Evolutionary conservation across 2,888 invertebrate species (phyloP).

Genomic region (Latrodectus elegans): DNA sequence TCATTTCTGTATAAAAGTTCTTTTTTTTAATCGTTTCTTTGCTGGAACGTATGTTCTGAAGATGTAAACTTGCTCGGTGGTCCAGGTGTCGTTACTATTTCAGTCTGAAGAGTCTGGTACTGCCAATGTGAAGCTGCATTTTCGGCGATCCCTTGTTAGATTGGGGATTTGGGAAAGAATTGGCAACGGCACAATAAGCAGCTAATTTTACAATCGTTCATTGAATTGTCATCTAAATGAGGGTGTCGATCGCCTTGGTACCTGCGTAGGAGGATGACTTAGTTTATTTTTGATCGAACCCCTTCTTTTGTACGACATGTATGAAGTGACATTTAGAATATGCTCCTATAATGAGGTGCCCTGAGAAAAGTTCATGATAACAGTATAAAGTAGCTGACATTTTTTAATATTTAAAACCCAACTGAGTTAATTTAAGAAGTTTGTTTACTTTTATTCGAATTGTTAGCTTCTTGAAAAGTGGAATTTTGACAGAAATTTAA

Average conservation of each 20-base stretch:
- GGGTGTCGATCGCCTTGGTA: conserved; percentile 37
- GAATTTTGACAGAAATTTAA: too few species aligned
- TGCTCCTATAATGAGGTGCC: too few species aligned
- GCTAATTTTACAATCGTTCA: conserved; percentile 64
- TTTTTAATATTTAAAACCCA: too few species aligned
- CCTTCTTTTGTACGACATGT: background rate
- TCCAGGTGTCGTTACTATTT: conserved; percentile 58
- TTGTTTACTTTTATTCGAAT: too few species aligned
- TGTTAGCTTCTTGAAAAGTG: too few species aligned
- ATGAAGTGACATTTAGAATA: too few species aligned
- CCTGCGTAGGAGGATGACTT: background rate
- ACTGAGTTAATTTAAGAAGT: too few species aligned
- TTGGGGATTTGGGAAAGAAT: conserved; percentile 28
- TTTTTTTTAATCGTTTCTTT: background rate
- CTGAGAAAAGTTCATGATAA: too few species aligned
- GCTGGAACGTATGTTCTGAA: too few species aligned
- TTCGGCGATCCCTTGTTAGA: conserved; percentile 28
- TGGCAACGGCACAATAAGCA: conserved; percentile 46
- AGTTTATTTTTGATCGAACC: background rate
- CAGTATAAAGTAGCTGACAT: too few species aligned
- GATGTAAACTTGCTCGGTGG: conserved; percentile 27
- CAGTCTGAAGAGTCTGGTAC: conserved; percentile 7
- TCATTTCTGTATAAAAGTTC: background rate
- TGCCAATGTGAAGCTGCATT: conserved; percentile 41
- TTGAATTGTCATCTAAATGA: conserved; percentile 50